These are phyloP conservation scores for Pterophyllum scalare DNA, from an alignment of 2,113 vertebrate species.

Conservation along the genomic window DNA sequence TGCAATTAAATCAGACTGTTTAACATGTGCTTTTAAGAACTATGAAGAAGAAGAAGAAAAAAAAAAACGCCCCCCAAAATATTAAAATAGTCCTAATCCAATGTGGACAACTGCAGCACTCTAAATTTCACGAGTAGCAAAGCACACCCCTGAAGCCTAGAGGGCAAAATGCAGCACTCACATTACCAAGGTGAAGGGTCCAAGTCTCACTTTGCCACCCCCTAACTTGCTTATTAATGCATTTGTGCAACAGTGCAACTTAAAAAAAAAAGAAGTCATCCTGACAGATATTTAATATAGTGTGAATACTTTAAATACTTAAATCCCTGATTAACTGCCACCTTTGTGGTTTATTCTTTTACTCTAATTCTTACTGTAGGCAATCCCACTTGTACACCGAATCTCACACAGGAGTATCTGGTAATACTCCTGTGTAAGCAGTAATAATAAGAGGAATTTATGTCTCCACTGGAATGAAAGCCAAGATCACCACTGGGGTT, in stretches of 20 bases:
- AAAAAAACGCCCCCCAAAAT: too few species aligned
- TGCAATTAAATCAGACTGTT: not conserved
- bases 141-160: not conserved
- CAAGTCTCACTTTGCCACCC: not conserved
- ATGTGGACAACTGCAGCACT: not conserved
- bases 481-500: constrained; percentile 48
- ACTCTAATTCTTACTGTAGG: not conserved
- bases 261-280: not conserved
- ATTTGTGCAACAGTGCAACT: not conserved
- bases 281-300: not conserved
- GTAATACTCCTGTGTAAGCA: constrained; percentile 39
- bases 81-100: not conserved
- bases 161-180: not conserved
- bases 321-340: not conserved
- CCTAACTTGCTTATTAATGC: not conserved
- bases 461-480: constrained; percentile 44
- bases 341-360: not conserved
- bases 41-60: too few species aligned
- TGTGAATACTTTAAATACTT: not conserved
- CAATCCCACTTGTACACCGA: constrained; percentile 13
- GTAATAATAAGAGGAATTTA: constrained; percentile 49
- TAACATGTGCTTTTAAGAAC: not conserved
- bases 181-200: not conserved
- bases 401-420: constrained; percentile 33
- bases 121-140: not conserved